Percentiles rank a stretch among this genome's conserved stretches.
Conservation (phyloP, 1,140 invertebrate genomes). For the Dendrolimus punctatus region DNA sequence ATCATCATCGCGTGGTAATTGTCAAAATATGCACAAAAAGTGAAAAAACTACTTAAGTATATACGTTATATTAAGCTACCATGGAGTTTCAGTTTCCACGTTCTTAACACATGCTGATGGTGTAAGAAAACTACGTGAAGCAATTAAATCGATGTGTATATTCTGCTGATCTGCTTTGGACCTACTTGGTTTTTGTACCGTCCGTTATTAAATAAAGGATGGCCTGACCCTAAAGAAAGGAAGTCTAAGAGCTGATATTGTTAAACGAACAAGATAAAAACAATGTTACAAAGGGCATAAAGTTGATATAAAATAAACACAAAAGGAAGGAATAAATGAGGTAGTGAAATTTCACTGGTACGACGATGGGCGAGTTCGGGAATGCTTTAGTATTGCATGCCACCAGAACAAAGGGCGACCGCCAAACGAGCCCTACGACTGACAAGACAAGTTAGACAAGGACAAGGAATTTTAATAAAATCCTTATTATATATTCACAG, state of each 20-base stretch:
- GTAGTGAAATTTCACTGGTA: slow-evolving; percentile 32
- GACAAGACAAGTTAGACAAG: slow-evolving; percentile 56
- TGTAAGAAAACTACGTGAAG: no score
- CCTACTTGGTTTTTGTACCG: no score
- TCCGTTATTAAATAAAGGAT: no score
- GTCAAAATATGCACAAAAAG: no score
- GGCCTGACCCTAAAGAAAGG: no score
- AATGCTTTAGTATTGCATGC: slow-evolving; percentile 30
- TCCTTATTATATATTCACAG: slow-evolving; percentile 62
- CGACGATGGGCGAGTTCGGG: slow-evolving; percentile 23
- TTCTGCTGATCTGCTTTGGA: no score
- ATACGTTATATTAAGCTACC: no score
- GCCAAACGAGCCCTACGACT: slow-evolving; percentile 28
- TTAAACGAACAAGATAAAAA: slow-evolving; percentile 1
- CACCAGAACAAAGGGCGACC: slow-evolving; percentile 34
- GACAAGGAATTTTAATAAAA: slow-evolving; percentile 64
- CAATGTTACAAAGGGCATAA: slow-evolving; percentile 10
- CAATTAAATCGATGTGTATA: no score
- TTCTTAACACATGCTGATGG: no score
- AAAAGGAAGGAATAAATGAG: slow-evolving; percentile 23
- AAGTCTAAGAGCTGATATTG: background rate
- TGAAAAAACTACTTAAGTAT: no score
- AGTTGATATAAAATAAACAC: slow-evolving; percentile 18
- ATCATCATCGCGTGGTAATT: no score
- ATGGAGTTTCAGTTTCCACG: no score